Conservation (phyloP, 2,113 vertebrate genomes). For the Bubo bubo region DNA sequence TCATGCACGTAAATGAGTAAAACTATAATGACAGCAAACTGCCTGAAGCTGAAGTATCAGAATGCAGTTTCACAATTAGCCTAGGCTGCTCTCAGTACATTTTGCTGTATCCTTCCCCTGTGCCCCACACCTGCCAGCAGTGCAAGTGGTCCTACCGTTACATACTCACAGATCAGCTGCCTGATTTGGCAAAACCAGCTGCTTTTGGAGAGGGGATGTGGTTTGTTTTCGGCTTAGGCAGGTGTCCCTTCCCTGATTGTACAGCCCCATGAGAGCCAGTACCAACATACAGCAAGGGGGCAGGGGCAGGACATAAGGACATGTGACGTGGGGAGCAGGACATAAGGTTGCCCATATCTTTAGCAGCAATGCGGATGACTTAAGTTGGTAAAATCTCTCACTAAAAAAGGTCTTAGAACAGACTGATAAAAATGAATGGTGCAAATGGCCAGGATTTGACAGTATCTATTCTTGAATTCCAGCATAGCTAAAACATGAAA, state of each 20-base stretch:
- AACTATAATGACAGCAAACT: neutral
- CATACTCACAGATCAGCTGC: neutral
- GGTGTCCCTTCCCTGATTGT: neutral
- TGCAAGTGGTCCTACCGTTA: neutral
- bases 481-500: neutral
- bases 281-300: neutral
- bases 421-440: neutral
- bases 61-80: neutral
- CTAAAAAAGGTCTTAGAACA: neutral
- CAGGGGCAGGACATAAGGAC: neutral
- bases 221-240: neutral
- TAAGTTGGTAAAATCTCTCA: neutral
- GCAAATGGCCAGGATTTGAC: neutral
- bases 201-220: neutral
- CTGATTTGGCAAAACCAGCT: neutral
- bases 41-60: slow-evolving; percentile 12
- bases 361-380: neutral
- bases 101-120: neutral
- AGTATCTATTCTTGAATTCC: neutral
- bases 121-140: neutral
- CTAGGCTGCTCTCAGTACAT: neutral
- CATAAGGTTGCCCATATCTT: neutral
- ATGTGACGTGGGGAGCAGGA: neutral
- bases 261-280: neutral
- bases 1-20: neutral